Evolutionary conservation across 2,888 invertebrate genomes (phyloP).

Genomic region (Macaria liturata): DNA sequence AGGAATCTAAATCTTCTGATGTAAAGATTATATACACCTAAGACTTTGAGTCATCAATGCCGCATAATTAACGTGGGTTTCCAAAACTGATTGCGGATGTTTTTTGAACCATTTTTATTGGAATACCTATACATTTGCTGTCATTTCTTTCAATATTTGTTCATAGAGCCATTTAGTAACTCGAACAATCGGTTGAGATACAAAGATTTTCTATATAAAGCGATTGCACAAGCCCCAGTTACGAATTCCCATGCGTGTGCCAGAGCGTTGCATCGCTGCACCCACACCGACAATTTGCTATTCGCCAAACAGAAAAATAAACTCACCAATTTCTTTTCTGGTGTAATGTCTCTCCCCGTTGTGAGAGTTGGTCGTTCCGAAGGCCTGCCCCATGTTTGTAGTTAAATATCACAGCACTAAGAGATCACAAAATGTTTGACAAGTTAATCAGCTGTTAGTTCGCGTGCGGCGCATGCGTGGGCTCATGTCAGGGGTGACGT

Average conservation of each 20-base stretch:
- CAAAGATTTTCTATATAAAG: neutral
- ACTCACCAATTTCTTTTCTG: slow-evolving; percentile 77
- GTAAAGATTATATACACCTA: neutral
- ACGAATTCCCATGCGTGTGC: slow-evolving; percentile 14
- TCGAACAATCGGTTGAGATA: no score
- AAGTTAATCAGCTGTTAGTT: slow-evolving; percentile 61
- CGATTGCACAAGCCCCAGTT: slow-evolving; percentile 9
- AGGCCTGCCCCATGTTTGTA: slow-evolving; percentile 74
- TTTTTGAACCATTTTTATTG: no score
- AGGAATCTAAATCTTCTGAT: slow-evolving; percentile 3
- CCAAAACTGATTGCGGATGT: no score
- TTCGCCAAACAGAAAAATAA: slow-evolving; percentile 6
- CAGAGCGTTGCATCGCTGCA: slow-evolving; percentile 17
- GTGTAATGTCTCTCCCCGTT: slow-evolving; percentile 70
- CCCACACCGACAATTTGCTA: neutral
- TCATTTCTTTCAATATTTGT: no score
- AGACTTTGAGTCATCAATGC: slow-evolving; percentile 4
- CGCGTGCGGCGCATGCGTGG: slow-evolving; percentile 61
- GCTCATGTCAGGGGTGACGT: slow-evolving; percentile 49
- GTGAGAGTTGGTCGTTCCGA: slow-evolving; percentile 76
- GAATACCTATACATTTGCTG: no score
- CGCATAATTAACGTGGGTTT: slow-evolving; percentile 1
- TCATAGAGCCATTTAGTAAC: no score
- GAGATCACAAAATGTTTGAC: slow-evolving; percentile 51
- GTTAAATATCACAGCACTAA: slow-evolving; percentile 54